A percentile compares a stretch with the other conserved stretches of the same genome.
phyloP scores from a whole-genome alignment of 2,888 invertebrate species.

The Coecobrya sp. region DNA sequence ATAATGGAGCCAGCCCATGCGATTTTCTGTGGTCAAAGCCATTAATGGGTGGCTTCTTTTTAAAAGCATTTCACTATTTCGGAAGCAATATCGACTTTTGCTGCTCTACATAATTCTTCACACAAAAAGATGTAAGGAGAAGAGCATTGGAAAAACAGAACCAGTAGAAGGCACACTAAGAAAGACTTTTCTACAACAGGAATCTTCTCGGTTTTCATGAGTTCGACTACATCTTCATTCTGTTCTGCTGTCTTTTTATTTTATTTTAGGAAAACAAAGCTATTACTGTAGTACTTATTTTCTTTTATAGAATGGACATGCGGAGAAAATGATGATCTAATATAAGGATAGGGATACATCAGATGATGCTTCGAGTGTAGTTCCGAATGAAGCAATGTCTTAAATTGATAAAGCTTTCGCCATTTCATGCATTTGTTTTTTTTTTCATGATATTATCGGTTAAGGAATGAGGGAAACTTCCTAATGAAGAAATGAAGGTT shows the following conservation, averaged over 20 bases:
- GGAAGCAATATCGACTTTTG: constrained; percentile 86
- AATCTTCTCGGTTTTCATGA: not conserved
- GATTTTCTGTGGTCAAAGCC: constrained; percentile 83
- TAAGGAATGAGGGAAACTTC: too few species aligned
- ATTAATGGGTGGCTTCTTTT: constrained; percentile 86
- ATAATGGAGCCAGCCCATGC: constrained; percentile 69
- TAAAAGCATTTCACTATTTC: constrained; percentile 87
- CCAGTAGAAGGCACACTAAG: not conserved
- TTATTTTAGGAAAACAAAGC: not conserved
- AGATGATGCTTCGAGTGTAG: not conserved
- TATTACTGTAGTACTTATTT: not conserved
- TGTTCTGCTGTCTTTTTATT: constrained; percentile 36
- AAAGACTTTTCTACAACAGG: not conserved
- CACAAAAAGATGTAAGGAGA: constrained; percentile 10
- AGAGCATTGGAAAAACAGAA: not conserved
- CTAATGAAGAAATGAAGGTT: too few species aligned
- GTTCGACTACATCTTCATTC: constrained; percentile 26
- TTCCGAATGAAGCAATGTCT: not conserved
- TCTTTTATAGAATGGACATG: not conserved
- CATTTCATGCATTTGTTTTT: constrained; percentile 5
- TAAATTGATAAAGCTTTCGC: constrained; percentile 31
- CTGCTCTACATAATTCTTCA: constrained; percentile 81
- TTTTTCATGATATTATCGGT: not conserved
- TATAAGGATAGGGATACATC: not conserved
- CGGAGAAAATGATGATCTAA: constrained; percentile 1